phyloP scores from a whole-genome alignment of 2,797 vertebrate genomes.

The Hypotaenidia okinawae region DNA sequence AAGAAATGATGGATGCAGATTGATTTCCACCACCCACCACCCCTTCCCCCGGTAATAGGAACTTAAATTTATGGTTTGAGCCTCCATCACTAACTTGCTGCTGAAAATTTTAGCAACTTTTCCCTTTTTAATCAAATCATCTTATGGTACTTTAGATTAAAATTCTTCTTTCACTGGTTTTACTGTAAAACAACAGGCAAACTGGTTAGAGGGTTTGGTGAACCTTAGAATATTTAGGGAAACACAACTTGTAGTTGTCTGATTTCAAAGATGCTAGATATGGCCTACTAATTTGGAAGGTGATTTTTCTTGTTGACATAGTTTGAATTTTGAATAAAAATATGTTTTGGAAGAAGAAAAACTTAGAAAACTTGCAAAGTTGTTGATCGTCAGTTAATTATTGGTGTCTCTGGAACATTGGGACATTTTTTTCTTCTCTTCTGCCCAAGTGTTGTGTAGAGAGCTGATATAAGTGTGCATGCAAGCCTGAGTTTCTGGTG shows the following conservation, averaged over 20 bases:
- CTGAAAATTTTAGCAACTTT: neutral
- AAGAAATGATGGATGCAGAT: neutral
- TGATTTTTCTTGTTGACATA: neutral
- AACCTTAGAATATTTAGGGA: neutral
- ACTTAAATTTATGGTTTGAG: neutral
- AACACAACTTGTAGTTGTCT: neutral
- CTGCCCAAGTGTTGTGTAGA: neutral
- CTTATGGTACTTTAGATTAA: neutral
- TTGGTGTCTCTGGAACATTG: neutral
- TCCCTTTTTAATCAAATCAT: neutral
- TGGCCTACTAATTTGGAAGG: neutral
- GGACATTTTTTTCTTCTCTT: neutral
- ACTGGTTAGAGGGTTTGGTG: neutral
- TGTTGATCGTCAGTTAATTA: rapidly evolving
- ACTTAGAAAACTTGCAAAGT: rapidly evolving
- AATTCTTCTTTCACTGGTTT: neutral
- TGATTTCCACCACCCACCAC: neutral
- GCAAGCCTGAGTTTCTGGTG: neutral
- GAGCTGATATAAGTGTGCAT: rapidly evolving
- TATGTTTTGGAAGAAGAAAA: neutral
- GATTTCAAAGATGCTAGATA: neutral
- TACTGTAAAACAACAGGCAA: neutral
- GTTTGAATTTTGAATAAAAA: neutral
- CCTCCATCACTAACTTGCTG: neutral
- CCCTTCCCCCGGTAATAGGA: rapidly evolving